Evolutionary conservation across 2,888 invertebrate genomes (phyloP), one percentile per base, ranked within the genome.

Genomic region (Ischnura elegans): DNA sequence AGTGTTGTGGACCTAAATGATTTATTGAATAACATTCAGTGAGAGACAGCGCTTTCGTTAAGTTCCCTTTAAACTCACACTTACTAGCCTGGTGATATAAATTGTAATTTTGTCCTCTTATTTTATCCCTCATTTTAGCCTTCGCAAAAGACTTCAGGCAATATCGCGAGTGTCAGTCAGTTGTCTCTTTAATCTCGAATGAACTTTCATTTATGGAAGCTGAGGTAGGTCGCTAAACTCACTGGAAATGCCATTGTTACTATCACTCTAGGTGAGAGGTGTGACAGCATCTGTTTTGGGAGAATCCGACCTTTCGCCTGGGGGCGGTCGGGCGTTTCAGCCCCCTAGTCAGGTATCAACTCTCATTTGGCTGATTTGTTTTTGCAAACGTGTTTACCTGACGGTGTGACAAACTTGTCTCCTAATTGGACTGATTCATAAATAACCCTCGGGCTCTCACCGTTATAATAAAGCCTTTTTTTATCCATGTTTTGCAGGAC

Each of bases 341-440:
- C 36, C 76, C 36, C 8, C 76, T 25, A 61, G 61, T 25, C 36
- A 36, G 36, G 36, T 29, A 76, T 13, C 76, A 36, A 36, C 29
- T 76, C 76, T 76, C 76, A 76, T 76, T 76, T 29, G 76, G 76
- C 29, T 76, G 76, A 76, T 76, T 76, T 76, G 76, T 76, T 76
- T 36, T 76, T 25, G 13, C 10, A 29, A 13, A 29, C 76, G 76
- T 76, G 25, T 76, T 76, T 76, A 36, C 76, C 36, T n/a, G 36
- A 13, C 29, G 36, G 76, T 76, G 76, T 36, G 29, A 51, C 19
- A 76, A 29, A 76, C 29, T 76, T 76, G 76, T 5, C 13, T 76
- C 76, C 36, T 76, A n/a, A 76, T 76, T 76, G 36, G 36, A 36
- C 76, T 0, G 36, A 36, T 2, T 13, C 36, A 76, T n/a, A 13